Base-by-base conservation (phyloP, 2,888 invertebrate genomes). In the Hydropsyche betteni region DNA sequence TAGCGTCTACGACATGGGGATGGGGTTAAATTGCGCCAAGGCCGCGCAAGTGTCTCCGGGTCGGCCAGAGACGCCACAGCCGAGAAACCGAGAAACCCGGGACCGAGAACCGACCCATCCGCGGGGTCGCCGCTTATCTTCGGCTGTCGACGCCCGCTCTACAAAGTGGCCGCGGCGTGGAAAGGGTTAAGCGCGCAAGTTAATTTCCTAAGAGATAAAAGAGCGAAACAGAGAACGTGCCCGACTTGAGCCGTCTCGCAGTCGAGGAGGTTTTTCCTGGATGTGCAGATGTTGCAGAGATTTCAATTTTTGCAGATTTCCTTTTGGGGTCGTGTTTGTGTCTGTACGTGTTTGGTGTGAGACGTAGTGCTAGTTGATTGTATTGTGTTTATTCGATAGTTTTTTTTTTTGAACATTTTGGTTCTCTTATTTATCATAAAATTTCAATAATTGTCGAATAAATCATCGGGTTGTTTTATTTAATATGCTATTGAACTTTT, bases 171-270 rank as follows among this genome's bases (percentile, higher is more conserved):
- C 64, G 44, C 34, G 58, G 61, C 24, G 16, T 24, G 61, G 34
- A 64, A 64, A 64, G 64, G 64, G 64, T 64, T 36, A 64, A 61
- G 61, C 61, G 64, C 64, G 64, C 64, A n/a, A 64, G 64, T 64
- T 64, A 64, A 64, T 64, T 64, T 64, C 34, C 44, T 44, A 10
- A 44, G 44, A 44, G 44, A 8, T 10, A 8, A 8, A 44, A 10
- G 44, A 10, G 2, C 6, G 44, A 44, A 44, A 44, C 4, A 44
- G 1, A 1, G 44, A 44, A 10, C 10, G 44, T 44, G 24, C 2
- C 24, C 24, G 24, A 24, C 24, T 24, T 24, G 2, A 24, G 24
- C 24, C 33, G 24, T 33, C 14, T 0, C 24, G 6, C 5, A 61
- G 10, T 7, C 2, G 51, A 51, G 51, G 51, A n/a, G 51, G 51